phyloP scores from a whole-genome alignment of 2,113 vertebrate genomes.

The Carassius carassius region DNA sequence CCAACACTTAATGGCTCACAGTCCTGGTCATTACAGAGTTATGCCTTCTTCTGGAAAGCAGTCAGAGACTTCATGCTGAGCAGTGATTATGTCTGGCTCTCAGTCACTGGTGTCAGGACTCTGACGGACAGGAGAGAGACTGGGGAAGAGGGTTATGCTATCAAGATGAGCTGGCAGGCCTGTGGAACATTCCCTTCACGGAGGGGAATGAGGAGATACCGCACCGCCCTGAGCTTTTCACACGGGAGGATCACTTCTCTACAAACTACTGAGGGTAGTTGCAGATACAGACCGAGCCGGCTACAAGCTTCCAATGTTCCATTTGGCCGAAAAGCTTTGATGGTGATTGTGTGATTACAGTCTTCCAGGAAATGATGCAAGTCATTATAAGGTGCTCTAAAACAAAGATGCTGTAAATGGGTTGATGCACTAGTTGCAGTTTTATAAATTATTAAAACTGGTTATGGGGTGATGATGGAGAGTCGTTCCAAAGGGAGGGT shows the following conservation, averaged over 20 bases:
- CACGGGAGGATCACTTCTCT: constrained; percentile 67
- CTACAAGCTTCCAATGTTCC: background rate
- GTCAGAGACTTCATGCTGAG: constrained; percentile 16
- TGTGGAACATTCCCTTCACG: constrained; percentile 71
- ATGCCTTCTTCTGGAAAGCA: constrained; percentile 4
- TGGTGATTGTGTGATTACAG: constrained; percentile 10
- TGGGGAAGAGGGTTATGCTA: constrained; percentile 52
- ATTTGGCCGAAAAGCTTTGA: constrained; percentile 15
- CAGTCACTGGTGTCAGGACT: constrained; percentile 12
- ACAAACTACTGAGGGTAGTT: constrained; percentile 3
- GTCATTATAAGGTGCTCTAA: constrained; percentile 23
- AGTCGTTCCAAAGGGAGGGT: constrained; percentile 25
- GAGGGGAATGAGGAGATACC: constrained; percentile 59
- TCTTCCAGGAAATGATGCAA: constrained; percentile 26
- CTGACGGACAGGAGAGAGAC: constrained; percentile 32
- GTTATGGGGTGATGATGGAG: constrained; percentile 41
- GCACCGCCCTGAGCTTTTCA: constrained; percentile 68
- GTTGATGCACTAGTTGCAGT: constrained; percentile 34
- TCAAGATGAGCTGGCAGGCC: constrained; percentile 65
- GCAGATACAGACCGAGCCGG: background rate
- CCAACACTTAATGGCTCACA: background rate
- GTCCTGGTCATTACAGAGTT: constrained; percentile 5
- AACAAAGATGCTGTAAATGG: constrained; percentile 38
- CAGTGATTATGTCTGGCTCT: constrained; percentile 40
- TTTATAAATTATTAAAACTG: constrained; percentile 47